Percentiles rank a stretch among this genome's conserved stretches.
These are phyloP conservation scores for Sebastes fasciatus DNA, from an alignment of 2,113 vertebrate genomes.

Conservation along the genomic window DNA sequence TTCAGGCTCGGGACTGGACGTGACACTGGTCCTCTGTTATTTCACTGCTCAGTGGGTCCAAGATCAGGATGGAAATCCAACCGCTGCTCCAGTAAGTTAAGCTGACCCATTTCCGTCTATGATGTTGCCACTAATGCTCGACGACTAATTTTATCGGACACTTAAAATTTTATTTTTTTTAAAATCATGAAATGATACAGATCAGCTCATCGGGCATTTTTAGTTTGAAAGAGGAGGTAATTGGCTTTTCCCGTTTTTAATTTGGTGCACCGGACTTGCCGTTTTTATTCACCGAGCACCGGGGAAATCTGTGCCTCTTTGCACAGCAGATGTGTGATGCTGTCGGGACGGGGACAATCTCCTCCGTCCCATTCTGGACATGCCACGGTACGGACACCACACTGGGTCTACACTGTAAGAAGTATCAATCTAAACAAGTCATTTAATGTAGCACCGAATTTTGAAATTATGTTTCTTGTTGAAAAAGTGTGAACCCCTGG, in stretches of 20 bases:
- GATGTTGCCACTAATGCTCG: not conserved
- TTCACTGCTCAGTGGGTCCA: conserved; percentile 46
- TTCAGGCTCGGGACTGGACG: conserved; percentile 36
- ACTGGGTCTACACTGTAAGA: conserved; percentile 68
- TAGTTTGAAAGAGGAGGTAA: not conserved
- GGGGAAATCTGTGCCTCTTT: conserved; percentile 9
- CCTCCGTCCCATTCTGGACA: conserved; percentile 59
- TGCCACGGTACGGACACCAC: conserved; percentile 21
- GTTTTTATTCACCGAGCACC: conserved; percentile 7
- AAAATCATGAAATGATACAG: not conserved
- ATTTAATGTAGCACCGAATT: not conserved
- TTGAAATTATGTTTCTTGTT: not conserved
- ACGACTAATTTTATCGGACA: not conserved
- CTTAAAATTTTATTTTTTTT: too few species aligned
- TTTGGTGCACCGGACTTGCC: too few species aligned
- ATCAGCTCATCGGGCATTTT: not conserved
- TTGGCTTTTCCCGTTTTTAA: not conserved
- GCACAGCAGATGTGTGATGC: conserved; percentile 71
- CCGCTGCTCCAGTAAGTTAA: conserved; percentile 75
- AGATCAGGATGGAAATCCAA: conserved; percentile 66
- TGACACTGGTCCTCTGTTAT: conserved; percentile 37
- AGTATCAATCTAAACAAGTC: conserved; percentile 33
- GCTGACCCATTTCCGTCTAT: not conserved
- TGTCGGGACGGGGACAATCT: conserved; percentile 77
- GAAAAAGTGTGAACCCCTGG: not conserved